Evolutionary conservation across 2,888 invertebrate genomes (phyloP).

Genomic region (Drosophila anomalipes): DNA sequence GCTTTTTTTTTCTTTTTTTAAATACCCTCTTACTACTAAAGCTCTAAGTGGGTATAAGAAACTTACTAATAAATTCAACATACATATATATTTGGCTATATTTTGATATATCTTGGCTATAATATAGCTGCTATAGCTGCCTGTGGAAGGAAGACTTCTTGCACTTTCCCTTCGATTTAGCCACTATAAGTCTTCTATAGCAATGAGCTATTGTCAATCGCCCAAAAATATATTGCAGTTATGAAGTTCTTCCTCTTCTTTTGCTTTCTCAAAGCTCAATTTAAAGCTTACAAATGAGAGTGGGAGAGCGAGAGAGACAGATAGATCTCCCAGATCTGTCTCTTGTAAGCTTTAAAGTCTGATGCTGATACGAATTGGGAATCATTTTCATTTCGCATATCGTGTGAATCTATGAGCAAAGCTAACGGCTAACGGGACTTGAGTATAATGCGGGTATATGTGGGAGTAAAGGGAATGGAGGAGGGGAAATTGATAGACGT

Average conservation of each 20-base stretch:
- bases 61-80: not conserved
- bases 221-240: not conserved
- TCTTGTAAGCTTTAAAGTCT: constrained; percentile 8
- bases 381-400: constrained; percentile 36
- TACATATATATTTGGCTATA: not conserved
- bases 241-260: not conserved
- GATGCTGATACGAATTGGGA: constrained; percentile 23
- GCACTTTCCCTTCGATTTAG: not conserved
- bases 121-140: not conserved
- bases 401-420: constrained; percentile 31
- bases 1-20: constrained; percentile 53
- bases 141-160: not conserved
- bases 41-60: not conserved
- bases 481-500: constrained; percentile 32
- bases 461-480: not conserved
- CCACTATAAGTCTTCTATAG: constrained; percentile 4
- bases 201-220: constrained; percentile 36
- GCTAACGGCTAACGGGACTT: constrained; percentile 18
- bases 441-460: not conserved
- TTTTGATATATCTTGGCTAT: not conserved
- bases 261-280: not conserved
- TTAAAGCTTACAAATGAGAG: not conserved
- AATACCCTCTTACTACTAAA: constrained; percentile 22
- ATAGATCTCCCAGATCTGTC: not conserved
- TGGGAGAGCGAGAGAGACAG: not conserved